Base-by-base conservation (phyloP, 2,797 vertebrate species). In the Natrix natrix region DNA sequence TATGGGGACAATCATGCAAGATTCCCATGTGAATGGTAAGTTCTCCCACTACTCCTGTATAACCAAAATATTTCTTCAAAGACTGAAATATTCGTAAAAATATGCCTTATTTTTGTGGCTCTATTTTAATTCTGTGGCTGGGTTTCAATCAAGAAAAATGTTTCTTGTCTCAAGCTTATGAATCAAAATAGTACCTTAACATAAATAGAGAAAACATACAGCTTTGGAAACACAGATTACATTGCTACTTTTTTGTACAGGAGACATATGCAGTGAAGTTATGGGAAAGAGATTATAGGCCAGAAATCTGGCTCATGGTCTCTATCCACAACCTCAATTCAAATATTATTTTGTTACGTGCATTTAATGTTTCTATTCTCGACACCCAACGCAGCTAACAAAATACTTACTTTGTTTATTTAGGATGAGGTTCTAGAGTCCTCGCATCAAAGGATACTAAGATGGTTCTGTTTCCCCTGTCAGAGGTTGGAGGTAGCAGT, bases 121-220 rank as follows among this genome's bases (percentile, higher is more conserved):
- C 86, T 91, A 93, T 93, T 93, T 93, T 93, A 88, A 93, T 91
- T 91, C 92, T 37, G 48, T 24, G 78, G 90, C 90, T 93, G 90
- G 90, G 28, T 32, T 91, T 88, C 88, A 88, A 88, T 55, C 92
- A 93, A 88, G n/a, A 54, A 87, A 57, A 91, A 91, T 43, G 56
- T 90, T 91, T 78, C 61, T 91, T 87, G 86, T 60, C 86, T 74
- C 52, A 17, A 60, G 37, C 86, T 52, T 78, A 69, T 17, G n/a
- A 78, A 57, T 78, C 63, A 88, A 88, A 93, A 93, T 86, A 91
- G 5, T 37, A 91, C 89, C 86, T 91, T 60, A 28, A 91, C 10
- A 88, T 52, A 2, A 37, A 87, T 43, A 48, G 17, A 52, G 61
- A 56, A 86, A 93, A 90, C 56, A 17, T 52, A 63, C 43, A 87